A percentile compares a stretch with the other conserved stretches of the same genome.
Conservation (phyloP, 2,113 vertebrate species). For the Silurus glanis region DNA sequence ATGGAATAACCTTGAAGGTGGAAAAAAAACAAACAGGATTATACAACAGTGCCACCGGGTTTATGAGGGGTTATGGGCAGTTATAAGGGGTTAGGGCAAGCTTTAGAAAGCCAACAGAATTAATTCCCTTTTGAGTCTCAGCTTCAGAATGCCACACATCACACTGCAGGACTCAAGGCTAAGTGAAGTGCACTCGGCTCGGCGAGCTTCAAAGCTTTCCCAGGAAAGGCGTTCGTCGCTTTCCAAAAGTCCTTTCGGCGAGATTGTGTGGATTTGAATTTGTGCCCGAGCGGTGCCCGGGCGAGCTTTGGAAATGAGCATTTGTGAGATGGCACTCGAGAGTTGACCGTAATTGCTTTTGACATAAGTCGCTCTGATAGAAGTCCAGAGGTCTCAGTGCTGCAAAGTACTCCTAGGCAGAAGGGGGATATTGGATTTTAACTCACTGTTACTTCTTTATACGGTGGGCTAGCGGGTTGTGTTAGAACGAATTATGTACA, state of each 20-base stretch:
- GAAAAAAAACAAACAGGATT: slow-evolving; percentile 18
- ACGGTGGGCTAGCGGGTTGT: background rate
- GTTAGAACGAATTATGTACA: background rate
- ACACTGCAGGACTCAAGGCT: slow-evolving; percentile 3
- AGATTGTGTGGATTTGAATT: slow-evolving; percentile 19
- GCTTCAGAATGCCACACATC: background rate
- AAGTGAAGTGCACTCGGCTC: slow-evolving; percentile 10
- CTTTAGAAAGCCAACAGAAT: slow-evolving; percentile 27
- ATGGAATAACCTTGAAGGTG: slow-evolving; percentile 7
- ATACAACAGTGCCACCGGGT: background rate
- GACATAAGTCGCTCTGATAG: background rate
- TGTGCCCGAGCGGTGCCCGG: background rate
- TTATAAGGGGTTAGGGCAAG: background rate
- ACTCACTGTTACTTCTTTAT: background rate
- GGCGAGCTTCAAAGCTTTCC: background rate
- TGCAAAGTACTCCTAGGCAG: background rate
- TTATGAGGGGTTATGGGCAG: background rate
- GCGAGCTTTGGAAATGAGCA: background rate
- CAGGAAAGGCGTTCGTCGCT: background rate
- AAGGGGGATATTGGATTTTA: background rate
- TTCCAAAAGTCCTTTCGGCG: background rate
- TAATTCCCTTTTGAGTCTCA: slow-evolving; percentile 3
- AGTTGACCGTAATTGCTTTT: slow-evolving; percentile 13
- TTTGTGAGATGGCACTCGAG: slow-evolving; percentile 4
- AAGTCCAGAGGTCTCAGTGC: slow-evolving; percentile 8